These are phyloP conservation scores for Diplolepis rosae DNA, from an alignment of 2,888 invertebrate genomes.

Conservation along the genomic window DNA sequence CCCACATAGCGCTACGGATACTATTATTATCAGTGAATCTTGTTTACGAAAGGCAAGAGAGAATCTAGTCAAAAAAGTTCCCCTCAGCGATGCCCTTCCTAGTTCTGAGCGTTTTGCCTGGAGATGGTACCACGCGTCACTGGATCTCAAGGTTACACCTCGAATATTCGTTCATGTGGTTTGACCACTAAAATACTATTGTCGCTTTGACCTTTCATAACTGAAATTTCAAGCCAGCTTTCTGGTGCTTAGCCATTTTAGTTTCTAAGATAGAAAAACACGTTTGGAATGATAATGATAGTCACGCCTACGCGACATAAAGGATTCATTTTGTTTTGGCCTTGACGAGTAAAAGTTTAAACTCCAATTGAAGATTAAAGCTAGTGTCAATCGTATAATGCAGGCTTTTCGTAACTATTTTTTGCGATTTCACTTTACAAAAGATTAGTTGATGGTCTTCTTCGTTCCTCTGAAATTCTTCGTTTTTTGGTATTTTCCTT, in stretches of 20 bases:
- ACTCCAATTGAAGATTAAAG: neutral
- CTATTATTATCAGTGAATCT: constrained; percentile 21
- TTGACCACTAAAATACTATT: neutral
- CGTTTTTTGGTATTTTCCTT: too few species aligned
- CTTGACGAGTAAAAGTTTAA: constrained; percentile 7
- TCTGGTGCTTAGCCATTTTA: neutral
- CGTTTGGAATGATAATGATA: constrained; percentile 3
- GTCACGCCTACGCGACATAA: neutral
- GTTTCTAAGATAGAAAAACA: constrained; percentile 3
- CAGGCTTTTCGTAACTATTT: too few species aligned
- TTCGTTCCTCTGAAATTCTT: too few species aligned
- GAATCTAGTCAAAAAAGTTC: constrained; percentile 13
- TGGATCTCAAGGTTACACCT: neutral
- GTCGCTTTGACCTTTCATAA: neutral
- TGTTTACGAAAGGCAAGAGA: constrained; percentile 9
- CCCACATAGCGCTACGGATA: constrained; percentile 3
- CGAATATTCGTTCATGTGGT: neutral
- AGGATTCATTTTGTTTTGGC: constrained; percentile 1
- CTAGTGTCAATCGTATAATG: too few species aligned
- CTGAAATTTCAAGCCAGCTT: neutral
- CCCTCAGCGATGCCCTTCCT: neutral
- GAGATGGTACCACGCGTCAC: neutral
- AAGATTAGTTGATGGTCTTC: too few species aligned
- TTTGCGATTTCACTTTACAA: too few species aligned
- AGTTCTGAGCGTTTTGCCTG: neutral